Base-by-base conservation (phyloP, 2,113 vertebrate species). In the Alethe diademata region DNA sequence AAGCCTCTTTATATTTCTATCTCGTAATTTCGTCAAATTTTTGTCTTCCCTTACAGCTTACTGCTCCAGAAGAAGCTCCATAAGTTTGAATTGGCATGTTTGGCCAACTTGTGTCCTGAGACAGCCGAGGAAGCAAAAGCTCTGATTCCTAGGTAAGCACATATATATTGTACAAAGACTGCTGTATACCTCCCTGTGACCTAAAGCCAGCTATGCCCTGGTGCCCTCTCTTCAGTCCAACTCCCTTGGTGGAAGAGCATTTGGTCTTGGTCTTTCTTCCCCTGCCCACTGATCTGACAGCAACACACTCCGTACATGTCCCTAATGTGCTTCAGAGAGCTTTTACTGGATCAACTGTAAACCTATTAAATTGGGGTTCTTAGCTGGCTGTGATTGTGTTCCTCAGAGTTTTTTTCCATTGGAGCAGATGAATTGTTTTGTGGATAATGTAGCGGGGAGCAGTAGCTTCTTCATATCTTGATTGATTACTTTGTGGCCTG, bases 61-160 rank as follows among this genome's bases (percentile, higher is more conserved):
- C 98, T 99, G 48, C 98, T 99, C 62, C 99, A 99, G 98, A 99
- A 99, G 94, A 99, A 99, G 93, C 98, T 99, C 35, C 99, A 99
- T 97, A 99, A 99, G 84, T 99, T 99, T 86, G 99, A 99, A 88
- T 72, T 99, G 96, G 99, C 99, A 0, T 99, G 99, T 98, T 97
- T 99, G 91, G 99, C 99, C 16, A 99, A 99, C 75, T 94, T 99
- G 87, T 99, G 99, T 96, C 99, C 99, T 5, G 99, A 99, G 94
- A 99, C 99, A 35, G 99, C 99, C 0, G 99, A 99, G 47, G 99
- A 99, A 82, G 99, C 99, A 13, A 99, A 99, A 95, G 99, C 99
- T 26, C 98, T 99, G 90, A 99, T 99, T 84, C 99, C 99, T 76
- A 99, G 99, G 99, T 99, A 26, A 97, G 98, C 83, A 19, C 56